These are phyloP conservation scores for Leucophenga maculata DNA, from an alignment of 2,888 invertebrate genomes.

Conservation along the genomic window DNA sequence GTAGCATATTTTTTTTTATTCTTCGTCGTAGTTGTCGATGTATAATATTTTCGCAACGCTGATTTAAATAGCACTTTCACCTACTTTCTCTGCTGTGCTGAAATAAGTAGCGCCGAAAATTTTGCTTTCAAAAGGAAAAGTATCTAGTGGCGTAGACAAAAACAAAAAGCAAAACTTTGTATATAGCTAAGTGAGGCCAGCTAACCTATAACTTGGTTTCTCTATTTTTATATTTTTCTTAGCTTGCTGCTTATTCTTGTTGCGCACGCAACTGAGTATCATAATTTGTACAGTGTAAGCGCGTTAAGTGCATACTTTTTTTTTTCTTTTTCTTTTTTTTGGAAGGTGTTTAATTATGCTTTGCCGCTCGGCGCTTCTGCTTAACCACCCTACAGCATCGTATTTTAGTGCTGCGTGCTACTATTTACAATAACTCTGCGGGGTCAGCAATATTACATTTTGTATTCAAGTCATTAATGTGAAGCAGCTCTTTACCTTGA, in stretches of 20 bases:
- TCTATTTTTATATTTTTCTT: conserved; percentile 29
- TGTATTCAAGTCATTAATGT: no score
- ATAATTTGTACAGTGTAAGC: conserved; percentile 30
- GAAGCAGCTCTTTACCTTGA: no score
- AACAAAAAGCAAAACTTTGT: background rate
- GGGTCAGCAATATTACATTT: no score
- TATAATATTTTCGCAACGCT: conserved; percentile 43
- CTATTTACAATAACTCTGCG: no score
- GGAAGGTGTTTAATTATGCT: conserved; percentile 37
- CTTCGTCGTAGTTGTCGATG: background rate
- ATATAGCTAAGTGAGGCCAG: conserved; percentile 25
- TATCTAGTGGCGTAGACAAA: background rate
- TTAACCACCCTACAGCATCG: no score
- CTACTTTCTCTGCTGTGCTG: conserved; percentile 42
- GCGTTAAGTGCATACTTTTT: conserved; percentile 30
- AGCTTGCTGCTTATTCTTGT: conserved; percentile 39
- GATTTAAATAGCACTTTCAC: conserved; percentile 57
- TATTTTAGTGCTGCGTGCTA: no score
- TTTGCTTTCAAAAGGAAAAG: conserved; percentile 2
- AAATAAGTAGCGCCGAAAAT: conserved; percentile 11
- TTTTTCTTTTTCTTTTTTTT: no score
- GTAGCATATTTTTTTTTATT: conserved; percentile 12
- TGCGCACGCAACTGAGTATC: conserved; percentile 2
- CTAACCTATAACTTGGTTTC: conserved; percentile 42
- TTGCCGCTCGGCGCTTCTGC: no score